Evolutionary conservation across 2,797 vertebrate genomes (phyloP).

Genomic region (Sebastes hubbsi): DNA sequence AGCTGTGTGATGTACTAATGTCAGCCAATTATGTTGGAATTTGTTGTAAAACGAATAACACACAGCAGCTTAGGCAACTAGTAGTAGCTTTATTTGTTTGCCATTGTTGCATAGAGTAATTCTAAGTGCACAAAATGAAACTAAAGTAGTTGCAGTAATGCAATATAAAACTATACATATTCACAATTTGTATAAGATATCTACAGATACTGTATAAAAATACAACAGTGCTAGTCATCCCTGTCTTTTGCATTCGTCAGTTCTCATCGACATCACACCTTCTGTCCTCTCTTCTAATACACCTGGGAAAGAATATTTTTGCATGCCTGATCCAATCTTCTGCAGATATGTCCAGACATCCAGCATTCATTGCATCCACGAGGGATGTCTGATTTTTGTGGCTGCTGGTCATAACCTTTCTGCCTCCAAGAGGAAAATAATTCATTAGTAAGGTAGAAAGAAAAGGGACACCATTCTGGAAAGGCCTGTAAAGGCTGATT

Average conservation of each 20-base stretch:
- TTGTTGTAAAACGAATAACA: neutral
- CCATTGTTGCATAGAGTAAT: neutral
- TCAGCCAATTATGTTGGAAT: neutral
- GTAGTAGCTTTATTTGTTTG: neutral
- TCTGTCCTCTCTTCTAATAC: neutral
- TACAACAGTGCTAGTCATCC: neutral
- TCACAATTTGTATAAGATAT: neutral
- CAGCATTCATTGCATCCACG: neutral
- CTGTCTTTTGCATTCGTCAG: neutral
- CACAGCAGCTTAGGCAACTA: neutral
- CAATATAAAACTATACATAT: neutral
- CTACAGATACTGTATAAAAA: neutral
- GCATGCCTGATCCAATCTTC: neutral
- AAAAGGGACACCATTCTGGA: neutral
- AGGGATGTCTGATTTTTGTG: neutral
- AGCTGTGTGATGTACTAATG: conserved; percentile 4
- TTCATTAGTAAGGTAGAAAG: neutral
- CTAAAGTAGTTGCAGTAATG: neutral
- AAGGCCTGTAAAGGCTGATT: neutral
- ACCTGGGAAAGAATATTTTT: neutral
- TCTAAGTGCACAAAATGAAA: neutral
- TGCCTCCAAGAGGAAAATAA: neutral
- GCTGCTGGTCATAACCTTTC: neutral
- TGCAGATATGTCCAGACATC: neutral
- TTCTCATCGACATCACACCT: neutral